Base-by-base conservation (phyloP, 2,888 invertebrate species). In the Cryptophagus acutangulus region DNA sequence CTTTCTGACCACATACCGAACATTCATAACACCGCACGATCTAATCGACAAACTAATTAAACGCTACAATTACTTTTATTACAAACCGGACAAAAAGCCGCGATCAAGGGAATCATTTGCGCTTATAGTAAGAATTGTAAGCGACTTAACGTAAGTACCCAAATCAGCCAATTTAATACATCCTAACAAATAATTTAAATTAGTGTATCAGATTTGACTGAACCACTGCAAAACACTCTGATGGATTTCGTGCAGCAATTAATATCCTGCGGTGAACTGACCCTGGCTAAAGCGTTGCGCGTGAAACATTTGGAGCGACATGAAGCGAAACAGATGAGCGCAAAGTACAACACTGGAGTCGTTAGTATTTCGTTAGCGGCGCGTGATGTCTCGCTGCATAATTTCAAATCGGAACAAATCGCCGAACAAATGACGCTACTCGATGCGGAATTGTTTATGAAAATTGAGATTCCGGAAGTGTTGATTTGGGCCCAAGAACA, bases 371-470 rank as follows among this genome's bases (percentile, higher is more conserved):
- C 61, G 18, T 46, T 66, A 28, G 61, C 53, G 43, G 56, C 62
- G 28, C 68, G 75, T 48, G 70, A 71, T 51, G 70, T 78, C 12
- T 84, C 87, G 1, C 71, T 96, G 20, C 72, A 95, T 15, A 91
- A 94, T 67, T 93, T 96, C 71, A 96, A 95, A 70, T 87, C 96
- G 18, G 82, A 87, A 51, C 91, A 92, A 59, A 82, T 99, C 30
- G 99, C 99, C 12, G 95, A 96, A 66, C 97, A 99, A 74, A 95
- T 99, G 93, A 99, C 99, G 0, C 67, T 94, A 31, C 71, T 99
- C 25, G 99, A 99, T 71, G 89, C 95, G 1, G 89, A 94, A 57
- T 74, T 97, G 31, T 99, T 97, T 70, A 86, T 89, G 67, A 88
- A 91, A 63, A 94, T 99, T 57, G 95, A 97, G 71, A 92, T 95